phyloP scores from a whole-genome alignment of 2,888 invertebrate genomes.

The Diadegma fenestrale region DNA sequence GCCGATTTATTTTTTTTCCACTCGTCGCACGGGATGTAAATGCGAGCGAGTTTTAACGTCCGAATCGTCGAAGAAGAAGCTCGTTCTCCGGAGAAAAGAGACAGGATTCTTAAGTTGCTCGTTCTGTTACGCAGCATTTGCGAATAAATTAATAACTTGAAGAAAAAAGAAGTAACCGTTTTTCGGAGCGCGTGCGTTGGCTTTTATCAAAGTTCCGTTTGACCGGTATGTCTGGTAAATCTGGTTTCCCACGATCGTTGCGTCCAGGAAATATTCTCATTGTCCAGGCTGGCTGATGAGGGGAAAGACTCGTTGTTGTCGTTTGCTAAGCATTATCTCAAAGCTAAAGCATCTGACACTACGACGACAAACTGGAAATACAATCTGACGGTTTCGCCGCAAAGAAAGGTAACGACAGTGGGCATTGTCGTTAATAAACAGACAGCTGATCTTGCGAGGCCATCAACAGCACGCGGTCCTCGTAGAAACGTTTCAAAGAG shows the following conservation, averaged over 20 bases:
- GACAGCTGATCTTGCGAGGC: slow-evolving; percentile 8
- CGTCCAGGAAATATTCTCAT: slow-evolving; percentile 49
- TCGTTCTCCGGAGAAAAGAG: slow-evolving; percentile 2
- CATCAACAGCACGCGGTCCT: neutral
- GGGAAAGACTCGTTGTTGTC: slow-evolving; percentile 20
- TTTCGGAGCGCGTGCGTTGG: slow-evolving; percentile 63
- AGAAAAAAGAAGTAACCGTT: slow-evolving; percentile 36
- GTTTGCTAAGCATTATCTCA: slow-evolving; percentile 14
- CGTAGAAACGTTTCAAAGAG: slow-evolving; percentile 6
- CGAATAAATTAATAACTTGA: slow-evolving; percentile 22
- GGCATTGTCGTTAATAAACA: slow-evolving; percentile 20
- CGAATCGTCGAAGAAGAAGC: neutral
- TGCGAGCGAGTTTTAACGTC: slow-evolving; percentile 29
- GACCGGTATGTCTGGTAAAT: slow-evolving; percentile 79
- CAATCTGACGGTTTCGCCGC: slow-evolving; percentile 23
- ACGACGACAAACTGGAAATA: slow-evolving; percentile 36
- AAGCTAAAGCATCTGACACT: neutral
- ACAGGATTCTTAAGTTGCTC: neutral
- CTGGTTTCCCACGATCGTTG: slow-evolving; percentile 78
- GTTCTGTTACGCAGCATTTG: neutral
- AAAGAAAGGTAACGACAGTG: slow-evolving; percentile 25
- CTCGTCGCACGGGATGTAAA: slow-evolving; percentile 2
- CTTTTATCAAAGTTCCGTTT: slow-evolving; percentile 73
- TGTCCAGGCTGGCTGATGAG: slow-evolving; percentile 29
- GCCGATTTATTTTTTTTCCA: slow-evolving; percentile 15